Base-by-base conservation (phyloP, 2,797 vertebrate genomes). In the Alosa sapidissima region DNA sequence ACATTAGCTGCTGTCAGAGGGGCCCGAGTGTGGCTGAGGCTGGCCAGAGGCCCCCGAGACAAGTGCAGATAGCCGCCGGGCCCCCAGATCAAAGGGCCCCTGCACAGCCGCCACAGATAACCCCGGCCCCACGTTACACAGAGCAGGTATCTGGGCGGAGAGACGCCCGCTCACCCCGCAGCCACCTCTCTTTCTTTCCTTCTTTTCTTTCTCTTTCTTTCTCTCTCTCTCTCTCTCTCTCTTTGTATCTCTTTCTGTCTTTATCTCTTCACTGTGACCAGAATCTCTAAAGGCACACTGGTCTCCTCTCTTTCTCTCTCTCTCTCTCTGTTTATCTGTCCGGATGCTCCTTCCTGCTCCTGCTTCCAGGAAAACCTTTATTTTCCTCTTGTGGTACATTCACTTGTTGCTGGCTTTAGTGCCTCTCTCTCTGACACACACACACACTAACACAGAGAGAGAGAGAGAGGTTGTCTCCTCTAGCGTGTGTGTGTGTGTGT, bases 1-100 rank as follows among this genome's bases (percentile, higher is more conserved):
- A 91, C 93, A 97, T 97, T 98, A 98, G 95, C 93, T 94, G 93
- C 94, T 95, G 95, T 98, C 98, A 98, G 95, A 96, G 95, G 95
- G 92, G 88, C 89, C 88, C 4, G 94, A 94, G 97, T 96, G 93
- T 96, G 94, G 83, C 94, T 97, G 97, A 99, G 88, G 92, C 92
- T 97, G 93, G 90, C 93, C 97, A 98, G 97, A 92, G 96, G 91
- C 94, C 91, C 87, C 82, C 85, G 83, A 81, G 91, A 89, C 91
- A 88, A 89, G 92, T 91, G 92, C 88, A 96, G 96, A 96, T 96
- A 96, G 95, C 95, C 95, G 93, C 93, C 95, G 95, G 65, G 96
- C 95, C 94, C 92, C 94, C 92, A 96, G 96, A 97, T 97, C 96
- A 97, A 97, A 97, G 96, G 85, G 51, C 82, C 90, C 90, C 89